Evolutionary conservation across 2,888 invertebrate genomes (phyloP), one percentile per base, ranked within the genome.

Genomic region (Dendrolimus pini): DNA sequence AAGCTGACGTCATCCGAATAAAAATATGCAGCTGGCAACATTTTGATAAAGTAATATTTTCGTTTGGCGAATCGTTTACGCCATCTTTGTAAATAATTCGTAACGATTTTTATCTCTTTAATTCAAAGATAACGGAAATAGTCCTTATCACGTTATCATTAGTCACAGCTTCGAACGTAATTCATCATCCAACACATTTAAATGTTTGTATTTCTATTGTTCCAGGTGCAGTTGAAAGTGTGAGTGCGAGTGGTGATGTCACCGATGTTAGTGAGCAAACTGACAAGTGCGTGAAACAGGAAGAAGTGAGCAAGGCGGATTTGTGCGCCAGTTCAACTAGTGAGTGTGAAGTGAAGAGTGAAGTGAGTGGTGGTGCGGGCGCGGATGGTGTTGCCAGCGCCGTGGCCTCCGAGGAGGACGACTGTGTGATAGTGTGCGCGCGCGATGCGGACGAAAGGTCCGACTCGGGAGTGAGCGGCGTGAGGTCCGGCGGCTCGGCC

Each of bases 401-500:
- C 85, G 89, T 88, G 85, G 89, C 88, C 85, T 90, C 91, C 87
- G 92, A 92, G 86, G 92, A 93, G 84, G 92, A 93, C 91, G 92
- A 92, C 80, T 93, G 92, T 90, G 92, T 93, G 85, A 93, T 93
- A 88, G 92, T 93, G 91, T 91, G 92, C 85, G 85, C 89, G 80
- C 85, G 85, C 78, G 89, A 89, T 90, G 91, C 89, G 86, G 92
- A 90, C 87, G 90, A 88, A 74, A 83, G 88, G 77, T 92, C 92
- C 85, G 94, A 94, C 86, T 93, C 93, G 77, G 94, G 95, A 88
- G 94, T 95, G 92, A 95, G 95, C 86, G 95, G 95, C 59, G 89
- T 95, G 77, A 92, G 95, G 72, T 94, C 94, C 75, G 93, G 93
- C 74, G 93, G 94, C 71, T 91, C 91, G 77, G 95, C 95, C 92